These are phyloP conservation scores for Euschistus heros DNA, from an alignment of 1,140 invertebrate species.

Conservation along the genomic window DNA sequence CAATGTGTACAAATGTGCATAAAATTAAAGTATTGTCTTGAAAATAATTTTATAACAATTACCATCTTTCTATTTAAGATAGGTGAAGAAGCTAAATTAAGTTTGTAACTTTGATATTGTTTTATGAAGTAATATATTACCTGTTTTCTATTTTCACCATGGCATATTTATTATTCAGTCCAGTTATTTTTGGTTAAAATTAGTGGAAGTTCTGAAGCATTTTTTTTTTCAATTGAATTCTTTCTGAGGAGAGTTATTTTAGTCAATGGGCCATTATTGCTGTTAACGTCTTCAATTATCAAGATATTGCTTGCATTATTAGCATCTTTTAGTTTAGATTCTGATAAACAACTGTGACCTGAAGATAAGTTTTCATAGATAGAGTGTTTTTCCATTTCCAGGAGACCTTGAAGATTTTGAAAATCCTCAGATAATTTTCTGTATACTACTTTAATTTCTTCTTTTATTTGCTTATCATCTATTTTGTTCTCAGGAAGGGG, in stretches of 20 bases:
- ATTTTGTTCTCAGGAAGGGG: too few relatives aligned
- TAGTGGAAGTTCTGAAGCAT: not conserved
- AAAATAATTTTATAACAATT: too few relatives aligned
- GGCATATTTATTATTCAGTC: too few relatives aligned
- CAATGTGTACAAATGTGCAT: too few relatives aligned
- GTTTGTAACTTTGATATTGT: too few relatives aligned
- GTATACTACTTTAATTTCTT: not conserved
- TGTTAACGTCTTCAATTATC: not conserved
- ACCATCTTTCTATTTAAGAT: too few relatives aligned
- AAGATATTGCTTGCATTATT: not conserved
- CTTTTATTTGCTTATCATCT: not conserved
- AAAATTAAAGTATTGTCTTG: too few relatives aligned
- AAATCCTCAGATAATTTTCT: not conserved
- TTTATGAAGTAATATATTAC: too few relatives aligned
- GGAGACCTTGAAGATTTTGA: not conserved
- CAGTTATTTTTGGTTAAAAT: too few relatives aligned
- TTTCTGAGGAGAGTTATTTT: not conserved
- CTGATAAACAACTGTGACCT: not conserved
- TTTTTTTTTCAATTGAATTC: not conserved
- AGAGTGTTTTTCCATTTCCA: not conserved
- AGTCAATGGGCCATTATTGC: not conserved
- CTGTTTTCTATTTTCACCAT: too few relatives aligned
- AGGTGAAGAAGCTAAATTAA: too few relatives aligned
- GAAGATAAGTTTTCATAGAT: too few relatives aligned
- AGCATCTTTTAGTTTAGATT: not conserved